Percentiles rank a stretch among this genome's conserved stretches.
These are phyloP conservation scores for Trachelus troglodyta DNA, from an alignment of 2,888 invertebrate genomes.

Conservation along the genomic window DNA sequence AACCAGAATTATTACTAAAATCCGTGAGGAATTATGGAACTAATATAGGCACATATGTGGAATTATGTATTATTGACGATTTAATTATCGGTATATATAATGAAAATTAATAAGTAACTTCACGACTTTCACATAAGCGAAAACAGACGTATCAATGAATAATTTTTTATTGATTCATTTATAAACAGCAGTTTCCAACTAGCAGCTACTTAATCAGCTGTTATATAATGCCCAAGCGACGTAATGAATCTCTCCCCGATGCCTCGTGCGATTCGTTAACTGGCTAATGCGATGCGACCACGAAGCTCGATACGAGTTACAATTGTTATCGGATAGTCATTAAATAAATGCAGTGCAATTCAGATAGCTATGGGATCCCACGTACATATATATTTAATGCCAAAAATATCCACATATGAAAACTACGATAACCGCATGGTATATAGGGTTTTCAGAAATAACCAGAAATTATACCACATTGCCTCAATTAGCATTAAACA, in stretches of 20 bases:
- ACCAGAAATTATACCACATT: too few relatives aligned
- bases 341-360: background rate
- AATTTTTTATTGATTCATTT: background rate
- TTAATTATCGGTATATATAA: too few relatives aligned
- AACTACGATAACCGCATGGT: too few relatives aligned
- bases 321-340: background rate
- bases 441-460: too few relatives aligned
- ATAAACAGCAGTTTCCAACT: background rate
- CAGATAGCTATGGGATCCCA: background rate
- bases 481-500: background rate
- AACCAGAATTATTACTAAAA: too few relatives aligned
- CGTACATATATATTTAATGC: background rate
- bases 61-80: too few relatives aligned
- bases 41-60: too few relatives aligned
- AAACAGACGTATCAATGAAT: background rate
- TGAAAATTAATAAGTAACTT: too few relatives aligned
- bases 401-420: too few relatives aligned
- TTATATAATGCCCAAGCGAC: background rate
- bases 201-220: background rate
- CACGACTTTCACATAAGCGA: background rate
- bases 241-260: background rate
- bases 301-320: background rate
- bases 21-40: too few relatives aligned
- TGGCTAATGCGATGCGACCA: background rate
- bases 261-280: slow-evolving; percentile 1